Evolutionary conservation across 2,113 vertebrate genomes (phyloP), one percentile per base, ranked within the genome.

Genomic region (Heteronetta atricapilla): DNA sequence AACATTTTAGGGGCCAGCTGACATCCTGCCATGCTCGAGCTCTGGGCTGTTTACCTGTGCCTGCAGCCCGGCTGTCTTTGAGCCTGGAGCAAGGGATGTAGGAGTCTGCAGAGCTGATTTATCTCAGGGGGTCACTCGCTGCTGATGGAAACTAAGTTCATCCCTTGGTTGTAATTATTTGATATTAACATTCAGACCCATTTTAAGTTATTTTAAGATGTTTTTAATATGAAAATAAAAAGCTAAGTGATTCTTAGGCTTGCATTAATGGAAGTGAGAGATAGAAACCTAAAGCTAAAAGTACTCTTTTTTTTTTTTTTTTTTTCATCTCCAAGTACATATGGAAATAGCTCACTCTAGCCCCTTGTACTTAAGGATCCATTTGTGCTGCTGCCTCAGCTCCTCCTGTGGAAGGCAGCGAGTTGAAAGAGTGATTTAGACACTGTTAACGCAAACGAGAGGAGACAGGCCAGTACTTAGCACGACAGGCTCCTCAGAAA

Each of bases 401-500:
- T 94, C 86, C 88, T 96, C 36, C 52, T 7, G 79, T 77, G 62
- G 77, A 83, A 96, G 68, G 64, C 90, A 94, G 40, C 60, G 77
- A 96, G 77, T 59, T 94, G 82, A 96, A 95, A 92, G 88, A 94
- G 44, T 95, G 94, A 95, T 86, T 97, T 94, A 89, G 90, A 81
- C 44, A 23, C 92, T 74, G 85, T 88, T 97, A 95, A 97, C 29
- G 29, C 78, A 96, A 97, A 97, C 33, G 40, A 97, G 95, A 97
- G 86, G 73, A 96, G 95, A 97, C 97, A 97, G 95, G 91, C 58
- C 82, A 29, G 59, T 77, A 88, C 69, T 88, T 79, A 86, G 81
- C 87, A 60, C 18, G 38, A 82, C 96, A 97, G 79, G 81, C 73
- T 96, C 82, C 93, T 94, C 87, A 74, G 84, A 84, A 97, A 97